These are phyloP conservation scores for Siniperca chuatsi DNA, from an alignment of 2,113 vertebrate genomes.

Conservation along the genomic window DNA sequence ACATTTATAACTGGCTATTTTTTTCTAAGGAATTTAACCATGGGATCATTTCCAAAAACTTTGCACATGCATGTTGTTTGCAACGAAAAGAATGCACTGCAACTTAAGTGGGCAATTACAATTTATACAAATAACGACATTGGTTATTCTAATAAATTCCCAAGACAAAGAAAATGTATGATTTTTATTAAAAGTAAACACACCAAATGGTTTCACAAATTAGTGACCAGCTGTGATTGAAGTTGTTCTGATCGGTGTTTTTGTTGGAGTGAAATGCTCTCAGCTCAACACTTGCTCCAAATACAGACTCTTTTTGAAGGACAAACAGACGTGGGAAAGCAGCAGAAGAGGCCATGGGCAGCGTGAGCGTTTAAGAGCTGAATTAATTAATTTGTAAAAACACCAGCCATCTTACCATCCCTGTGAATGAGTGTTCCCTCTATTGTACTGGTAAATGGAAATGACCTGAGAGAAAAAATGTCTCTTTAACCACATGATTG, in stretches of 20 bases:
- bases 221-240: slow-evolving; percentile 7
- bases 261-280: slow-evolving; percentile 50
- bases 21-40: slow-evolving; percentile 1
- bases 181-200: background rate
- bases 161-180: background rate
- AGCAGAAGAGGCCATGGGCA: slow-evolving; percentile 36
- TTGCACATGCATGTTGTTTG: background rate
- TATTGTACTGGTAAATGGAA: slow-evolving; percentile 15
- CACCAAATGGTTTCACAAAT: background rate
- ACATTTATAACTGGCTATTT: background rate
- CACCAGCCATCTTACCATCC: background rate
- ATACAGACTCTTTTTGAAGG: slow-evolving; percentile 40
- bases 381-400: slow-evolving; percentile 43
- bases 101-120: background rate
- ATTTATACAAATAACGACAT: background rate
- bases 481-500: slow-evolving; percentile 3
- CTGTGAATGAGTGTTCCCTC: slow-evolving; percentile 6
- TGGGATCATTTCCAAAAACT: background rate
- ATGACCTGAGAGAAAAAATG: slow-evolving; percentile 10
- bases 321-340: slow-evolving; percentile 61
- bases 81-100: background rate
- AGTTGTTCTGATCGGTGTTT: slow-evolving; percentile 19
- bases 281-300: slow-evolving; percentile 31
- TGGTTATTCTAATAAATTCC: background rate
- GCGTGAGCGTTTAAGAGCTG: slow-evolving; percentile 29